Conservation (phyloP, 2,113 vertebrate species). For the Dissostichus mawsoni region DNA sequence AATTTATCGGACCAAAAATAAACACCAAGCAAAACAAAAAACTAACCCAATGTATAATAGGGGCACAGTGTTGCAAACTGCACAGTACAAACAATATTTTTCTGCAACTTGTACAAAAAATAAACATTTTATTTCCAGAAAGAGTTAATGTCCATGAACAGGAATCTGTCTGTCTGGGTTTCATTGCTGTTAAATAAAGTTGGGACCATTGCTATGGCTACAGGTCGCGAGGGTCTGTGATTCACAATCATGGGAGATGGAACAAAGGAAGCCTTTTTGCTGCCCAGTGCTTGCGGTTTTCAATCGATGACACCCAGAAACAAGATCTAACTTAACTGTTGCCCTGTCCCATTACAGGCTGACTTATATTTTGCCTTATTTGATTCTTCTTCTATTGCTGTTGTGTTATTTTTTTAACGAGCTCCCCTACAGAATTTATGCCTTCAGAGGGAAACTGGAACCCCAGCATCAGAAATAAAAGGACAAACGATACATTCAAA, state of each 20-base stretch:
- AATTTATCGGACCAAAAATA: background rate
- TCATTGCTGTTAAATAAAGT: constrained; percentile 35
- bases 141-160: constrained; percentile 20
- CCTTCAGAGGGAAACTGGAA: constrained; percentile 36
- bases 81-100: background rate
- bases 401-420: constrained; percentile 26
- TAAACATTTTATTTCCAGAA: background rate
- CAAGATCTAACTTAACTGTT: constrained; percentile 45
- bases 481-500: constrained; percentile 53
- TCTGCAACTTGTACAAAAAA: constrained; percentile 2
- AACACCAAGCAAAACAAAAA: background rate
- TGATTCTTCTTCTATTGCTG: constrained; percentile 25
- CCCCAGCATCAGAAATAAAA: constrained; percentile 50
- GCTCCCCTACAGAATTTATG: constrained; percentile 20
- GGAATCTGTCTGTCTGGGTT: constrained; percentile 29
- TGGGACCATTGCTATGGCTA: constrained; percentile 67
- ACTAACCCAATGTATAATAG: background rate
- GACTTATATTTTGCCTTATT: constrained; percentile 43
- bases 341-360: constrained; percentile 11
- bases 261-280: constrained; percentile 73
- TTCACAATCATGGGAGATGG: constrained; percentile 73
- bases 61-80: background rate
- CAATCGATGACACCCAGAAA: constrained; percentile 49
- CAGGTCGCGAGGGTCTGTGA: constrained; percentile 46
- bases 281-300: constrained; percentile 51